phyloP scores from a whole-genome alignment of 2,888 invertebrate species.

The Pseudococcus jackbeardsleyi region DNA sequence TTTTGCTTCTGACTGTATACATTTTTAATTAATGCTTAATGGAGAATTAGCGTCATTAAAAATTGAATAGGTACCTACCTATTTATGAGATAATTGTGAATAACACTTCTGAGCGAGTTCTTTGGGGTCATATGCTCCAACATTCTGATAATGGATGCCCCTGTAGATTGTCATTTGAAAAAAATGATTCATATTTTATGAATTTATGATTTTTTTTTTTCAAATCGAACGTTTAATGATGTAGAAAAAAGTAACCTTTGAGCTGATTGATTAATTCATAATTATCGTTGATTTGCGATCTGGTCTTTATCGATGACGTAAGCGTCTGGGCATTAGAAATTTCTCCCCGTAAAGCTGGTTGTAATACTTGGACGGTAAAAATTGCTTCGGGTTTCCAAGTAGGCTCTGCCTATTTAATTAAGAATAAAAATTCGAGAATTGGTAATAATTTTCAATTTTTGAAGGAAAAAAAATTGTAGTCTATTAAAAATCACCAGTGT shows the following conservation, averaged over 20 bases:
- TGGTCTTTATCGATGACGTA: slow-evolving; percentile 74
- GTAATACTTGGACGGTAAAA: slow-evolving; percentile 70
- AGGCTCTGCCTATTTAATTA: slow-evolving; percentile 66
- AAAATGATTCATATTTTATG: not conserved
- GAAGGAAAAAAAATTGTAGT: too few relatives aligned
- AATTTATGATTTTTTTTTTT: not conserved
- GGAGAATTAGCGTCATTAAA: not conserved
- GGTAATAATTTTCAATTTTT: not conserved
- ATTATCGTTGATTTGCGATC: slow-evolving; percentile 74
- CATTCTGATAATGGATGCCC: slow-evolving; percentile 78
- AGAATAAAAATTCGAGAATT: not conserved
- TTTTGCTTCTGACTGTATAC: not conserved
- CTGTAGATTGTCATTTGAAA: slow-evolving; percentile 67
- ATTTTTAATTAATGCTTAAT: not conserved
- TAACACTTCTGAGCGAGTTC: slow-evolving; percentile 72
- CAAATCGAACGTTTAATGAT: not conserved
- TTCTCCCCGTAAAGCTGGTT: slow-evolving; percentile 73
- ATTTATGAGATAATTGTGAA: slow-evolving; percentile 72
- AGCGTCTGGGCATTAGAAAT: slow-evolving; percentile 75
- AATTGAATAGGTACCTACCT: not conserved
- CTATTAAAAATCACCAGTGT: not conserved
- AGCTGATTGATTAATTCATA: slow-evolving; percentile 79
- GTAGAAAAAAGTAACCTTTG: slow-evolving; percentile 73
- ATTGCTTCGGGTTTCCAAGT: slow-evolving; percentile 66
- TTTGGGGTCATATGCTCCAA: slow-evolving; percentile 76